Base-by-base conservation (phyloP, 1,140 invertebrate species). In the Macrocentrus cingulum region DNA sequence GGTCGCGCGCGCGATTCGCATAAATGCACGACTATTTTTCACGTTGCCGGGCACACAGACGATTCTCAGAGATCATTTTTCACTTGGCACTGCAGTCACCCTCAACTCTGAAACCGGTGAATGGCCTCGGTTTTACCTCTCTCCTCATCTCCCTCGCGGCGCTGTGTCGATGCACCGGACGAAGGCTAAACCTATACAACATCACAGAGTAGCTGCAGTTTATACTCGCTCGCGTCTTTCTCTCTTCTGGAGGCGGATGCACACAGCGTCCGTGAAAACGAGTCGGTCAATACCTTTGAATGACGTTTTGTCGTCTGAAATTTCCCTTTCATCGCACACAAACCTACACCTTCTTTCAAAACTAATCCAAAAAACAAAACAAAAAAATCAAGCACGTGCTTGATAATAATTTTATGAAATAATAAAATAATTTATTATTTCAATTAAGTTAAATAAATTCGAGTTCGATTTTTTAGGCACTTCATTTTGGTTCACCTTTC, bases 51-150 rank as follows among this genome's bases (percentile, higher is more conserved):
- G 25, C 39, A 29, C 7, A 3, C 46, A 41, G 46, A 50, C 36
- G 25, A 57, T 50, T 57, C 46, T 50, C 34, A 50, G 50, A 57
- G 55, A 57, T 57, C 55, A 57, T 57, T 57, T 50, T 50, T 57
- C 55, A 57, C 16, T 42, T 57, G 46, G 36, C 34, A 57, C 55
- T 23, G 37, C 46, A 57, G 32, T 42, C 36, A 57, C 55, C 55
- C 55, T 57, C 18, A 7, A 18, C 32, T 39, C 20, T 4, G 25
- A 22, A 34, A 56, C 19, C 54, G 54, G 45, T 56, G 54, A 56
- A 56, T 56, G 45, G 54, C 44, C 54, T 56, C n/a, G 22, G 25
- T 9, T 16, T 49, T 49, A n/a, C 46, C 46, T 37, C 19, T 57
- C 25, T 39, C 44, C 42, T 34, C 45, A 4, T n/a, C 8, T 48